Evolutionary conservation across 1,140 invertebrate species (phyloP).

Genomic region (Subanguina moxae): DNA sequence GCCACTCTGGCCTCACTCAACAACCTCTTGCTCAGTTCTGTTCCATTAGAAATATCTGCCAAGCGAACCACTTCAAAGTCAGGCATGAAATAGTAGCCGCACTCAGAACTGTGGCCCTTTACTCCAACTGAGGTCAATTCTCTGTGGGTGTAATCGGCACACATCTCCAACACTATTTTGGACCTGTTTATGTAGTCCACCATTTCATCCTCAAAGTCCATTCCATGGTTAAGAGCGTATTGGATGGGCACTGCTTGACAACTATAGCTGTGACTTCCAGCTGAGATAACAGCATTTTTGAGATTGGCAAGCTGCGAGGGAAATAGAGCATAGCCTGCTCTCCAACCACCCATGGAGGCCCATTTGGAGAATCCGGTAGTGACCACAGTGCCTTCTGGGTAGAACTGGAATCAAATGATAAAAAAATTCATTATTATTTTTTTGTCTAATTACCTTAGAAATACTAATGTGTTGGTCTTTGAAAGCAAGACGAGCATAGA

Average conservation of each 20-base stretch:
- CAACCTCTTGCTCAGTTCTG: background rate
- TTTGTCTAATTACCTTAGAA: constrained; percentile 58
- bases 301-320: constrained; percentile 51
- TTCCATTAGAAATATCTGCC: background rate
- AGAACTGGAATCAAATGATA: constrained; percentile 48
- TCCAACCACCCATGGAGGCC: constrained; percentile 60
- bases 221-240: constrained; percentile 51
- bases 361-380: constrained; percentile 60
- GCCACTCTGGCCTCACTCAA: background rate
- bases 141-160: constrained; percentile 18
- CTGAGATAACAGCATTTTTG: constrained; percentile 49
- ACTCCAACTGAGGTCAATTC: background rate
- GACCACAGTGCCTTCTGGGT: constrained; percentile 60
- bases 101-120: background rate
- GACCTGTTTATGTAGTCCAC: constrained; percentile 58
- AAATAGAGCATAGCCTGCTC: constrained; percentile 60
- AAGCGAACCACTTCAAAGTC: background rate
- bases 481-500: constrained; percentile 56
- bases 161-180: constrained; percentile 58
- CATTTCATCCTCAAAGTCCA: constrained; percentile 43
- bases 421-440: constrained; percentile 6
- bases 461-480: constrained; percentile 52
- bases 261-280: constrained; percentile 59
- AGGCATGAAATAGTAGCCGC: constrained; percentile 3
- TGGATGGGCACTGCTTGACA: constrained; percentile 51